phyloP scores from a whole-genome alignment of 2,113 vertebrate genomes.

The Cettia cetti region DNA sequence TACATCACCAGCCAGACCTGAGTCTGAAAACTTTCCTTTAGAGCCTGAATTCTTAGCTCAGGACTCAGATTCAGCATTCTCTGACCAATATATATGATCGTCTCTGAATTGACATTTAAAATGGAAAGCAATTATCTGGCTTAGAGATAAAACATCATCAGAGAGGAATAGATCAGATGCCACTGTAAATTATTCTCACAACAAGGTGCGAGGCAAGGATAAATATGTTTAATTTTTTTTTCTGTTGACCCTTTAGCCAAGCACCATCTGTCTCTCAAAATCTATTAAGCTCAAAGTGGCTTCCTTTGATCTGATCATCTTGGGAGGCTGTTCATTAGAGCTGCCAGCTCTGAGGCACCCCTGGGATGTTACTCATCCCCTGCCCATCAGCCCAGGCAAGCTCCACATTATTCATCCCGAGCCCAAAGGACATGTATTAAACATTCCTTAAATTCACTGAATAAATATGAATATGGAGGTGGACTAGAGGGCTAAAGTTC shows the following conservation, averaged over 20 bases:
- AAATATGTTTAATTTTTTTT: background rate
- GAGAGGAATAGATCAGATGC: background rate
- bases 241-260: background rate
- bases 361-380: background rate
- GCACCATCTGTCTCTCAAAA: constrained; percentile 24
- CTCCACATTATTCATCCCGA: background rate
- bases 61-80: background rate
- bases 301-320: constrained; percentile 9
- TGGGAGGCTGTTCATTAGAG: background rate
- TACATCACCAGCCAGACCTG: background rate
- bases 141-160: background rate
- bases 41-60: background rate
- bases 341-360: constrained; percentile 17
- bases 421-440: background rate
- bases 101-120: background rate
- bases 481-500: background rate
- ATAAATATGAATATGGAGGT: background rate
- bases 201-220: background rate
- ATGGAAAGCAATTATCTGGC: background rate
- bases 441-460: background rate
- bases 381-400: background rate
- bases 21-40: background rate
- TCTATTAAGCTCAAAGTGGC: background rate
- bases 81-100: background rate
- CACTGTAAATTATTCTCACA: background rate